Evolutionary conservation across 2,113 vertebrate species (phyloP), one percentile per base, ranked within the genome.

Genomic region (Polypterus senegalus): DNA sequence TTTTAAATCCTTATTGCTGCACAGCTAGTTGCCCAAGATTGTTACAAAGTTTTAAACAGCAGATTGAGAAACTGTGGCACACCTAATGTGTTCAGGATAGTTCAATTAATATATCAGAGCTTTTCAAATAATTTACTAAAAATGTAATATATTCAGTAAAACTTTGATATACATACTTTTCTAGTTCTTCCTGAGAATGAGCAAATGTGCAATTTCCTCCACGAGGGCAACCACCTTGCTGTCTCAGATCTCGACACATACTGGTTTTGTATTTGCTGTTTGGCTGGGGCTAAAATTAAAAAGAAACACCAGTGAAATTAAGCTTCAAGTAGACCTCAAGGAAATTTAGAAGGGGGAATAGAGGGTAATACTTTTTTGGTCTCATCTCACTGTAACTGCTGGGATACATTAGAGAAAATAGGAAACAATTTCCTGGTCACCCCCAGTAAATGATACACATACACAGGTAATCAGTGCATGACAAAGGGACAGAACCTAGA

Each of bases 191-290:
- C 77, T 97, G 94, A 60, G 94, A 97, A 86, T 98, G 94, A 68
- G 94, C 94, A 76, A 98, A 98, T 2, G 93, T 97, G 75, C 94
- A 97, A 74, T 91, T 97, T 73, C 88, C 86, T 81, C 94, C 93
- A 73, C 94, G 76, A 4, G 93, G 93, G 69, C 93, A 97, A 7
- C 93, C 93, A 5, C 94, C 92, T 78, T 95, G 93, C 69, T 94
- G 93, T 71, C 92, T 87, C 59, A 97, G 86, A 79, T 97, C 94
- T 76, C 94, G 81, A 76, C 94, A 97, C 93, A 97, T 95, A 70
- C 94, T 98, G 66, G 94, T 98, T 82, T 98, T 98, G 51, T 97
- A 98, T 74, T 98, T 98, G 84, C 91, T 98, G 75, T 97, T 98
- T 64, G 91, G 87, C 70, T 97, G 94, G 54, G 92, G 89, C 94